Conservation (phyloP, 2,888 invertebrate species). For the Epistrophe eligans region DNA sequence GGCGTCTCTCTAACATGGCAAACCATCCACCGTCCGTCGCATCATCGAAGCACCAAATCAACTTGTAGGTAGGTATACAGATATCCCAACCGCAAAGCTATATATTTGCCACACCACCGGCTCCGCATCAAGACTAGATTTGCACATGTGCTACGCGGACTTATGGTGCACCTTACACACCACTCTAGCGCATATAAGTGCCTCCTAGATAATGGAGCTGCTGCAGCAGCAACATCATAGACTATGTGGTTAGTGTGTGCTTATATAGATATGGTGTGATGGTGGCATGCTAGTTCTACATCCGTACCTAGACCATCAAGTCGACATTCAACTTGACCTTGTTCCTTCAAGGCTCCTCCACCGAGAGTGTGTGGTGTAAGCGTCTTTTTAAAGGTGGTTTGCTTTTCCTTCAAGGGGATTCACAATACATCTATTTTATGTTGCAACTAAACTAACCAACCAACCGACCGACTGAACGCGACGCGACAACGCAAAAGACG, state of each 20-base stretch:
- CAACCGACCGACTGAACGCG: background rate
- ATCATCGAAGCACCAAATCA: background rate
- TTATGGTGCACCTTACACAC: slow-evolving; percentile 38
- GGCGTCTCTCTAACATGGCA: slow-evolving; percentile 65
- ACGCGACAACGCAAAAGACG: slow-evolving; percentile 1
- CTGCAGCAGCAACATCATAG: slow-evolving; percentile 16
- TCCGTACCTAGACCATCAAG: slow-evolving; percentile 68
- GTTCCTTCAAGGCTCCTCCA: slow-evolving; percentile 55
- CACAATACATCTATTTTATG: slow-evolving; percentile 7
- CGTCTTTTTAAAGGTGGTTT: slow-evolving; percentile 35
- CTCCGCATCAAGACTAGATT: slow-evolving; percentile 41
- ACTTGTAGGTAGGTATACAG: too few relatives aligned
- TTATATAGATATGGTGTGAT: background rate
- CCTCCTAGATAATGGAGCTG: slow-evolving; percentile 32
- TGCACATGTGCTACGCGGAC: slow-evolving; percentile 42
- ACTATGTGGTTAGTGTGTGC: slow-evolving; percentile 36
- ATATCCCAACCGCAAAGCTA: slow-evolving; percentile 28
- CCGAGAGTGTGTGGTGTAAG: background rate
- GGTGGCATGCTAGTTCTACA: slow-evolving; percentile 58
- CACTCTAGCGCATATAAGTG: slow-evolving; percentile 43
- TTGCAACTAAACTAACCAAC: background rate
- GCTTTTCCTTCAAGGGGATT: slow-evolving; percentile 4
- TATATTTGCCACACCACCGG: slow-evolving; percentile 23
- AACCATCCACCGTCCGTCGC: slow-evolving; percentile 27
- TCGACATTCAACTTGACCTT: slow-evolving; percentile 76